Conservation (phyloP, 2,797 vertebrate species). For the Hydrophis major region DNA sequence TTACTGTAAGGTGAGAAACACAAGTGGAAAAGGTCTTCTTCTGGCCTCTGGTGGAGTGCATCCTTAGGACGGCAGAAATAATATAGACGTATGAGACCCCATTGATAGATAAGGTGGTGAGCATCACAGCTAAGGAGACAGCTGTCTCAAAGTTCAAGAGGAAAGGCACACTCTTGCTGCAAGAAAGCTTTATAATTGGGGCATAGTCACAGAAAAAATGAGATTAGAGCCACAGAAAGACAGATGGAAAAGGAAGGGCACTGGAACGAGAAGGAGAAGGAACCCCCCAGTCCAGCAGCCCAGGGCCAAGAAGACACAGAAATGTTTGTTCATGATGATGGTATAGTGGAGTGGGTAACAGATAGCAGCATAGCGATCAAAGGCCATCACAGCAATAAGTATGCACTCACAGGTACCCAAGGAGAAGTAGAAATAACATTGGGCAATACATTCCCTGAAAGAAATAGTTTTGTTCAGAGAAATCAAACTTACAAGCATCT, state of each 20-base stretch:
- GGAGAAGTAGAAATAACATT: conserved; percentile 49
- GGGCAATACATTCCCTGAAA: conserved; percentile 29
- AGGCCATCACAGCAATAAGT: neutral
- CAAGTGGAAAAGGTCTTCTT: neutral
- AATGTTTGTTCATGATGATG: neutral
- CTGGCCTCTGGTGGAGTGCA: conserved; percentile 39
- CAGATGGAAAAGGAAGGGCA: neutral
- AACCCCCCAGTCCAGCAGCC: conserved; percentile 8
- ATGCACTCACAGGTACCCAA: neutral
- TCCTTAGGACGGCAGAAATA: conserved; percentile 45
- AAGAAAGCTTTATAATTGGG: conserved; percentile 32
- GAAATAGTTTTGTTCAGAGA: conserved; percentile 44
- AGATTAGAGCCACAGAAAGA: conserved; percentile 26
- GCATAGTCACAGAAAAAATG: conserved; percentile 36
- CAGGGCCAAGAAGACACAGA: conserved; percentile 12
- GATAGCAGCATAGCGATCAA: neutral
- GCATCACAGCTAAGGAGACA: conserved; percentile 26
- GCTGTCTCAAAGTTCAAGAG: conserved; percentile 18
- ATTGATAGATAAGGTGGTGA: conserved; percentile 34
- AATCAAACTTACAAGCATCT: conserved; percentile 48
- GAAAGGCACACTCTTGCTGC: neutral
- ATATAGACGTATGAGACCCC: conserved; percentile 27
- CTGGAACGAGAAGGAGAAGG: neutral
- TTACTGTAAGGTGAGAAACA: neutral
- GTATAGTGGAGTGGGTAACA: neutral